These are phyloP conservation scores for Typhlomys cinereus DNA, from an alignment of 2,113 vertebrate genomes.

Conservation along the genomic window DNA sequence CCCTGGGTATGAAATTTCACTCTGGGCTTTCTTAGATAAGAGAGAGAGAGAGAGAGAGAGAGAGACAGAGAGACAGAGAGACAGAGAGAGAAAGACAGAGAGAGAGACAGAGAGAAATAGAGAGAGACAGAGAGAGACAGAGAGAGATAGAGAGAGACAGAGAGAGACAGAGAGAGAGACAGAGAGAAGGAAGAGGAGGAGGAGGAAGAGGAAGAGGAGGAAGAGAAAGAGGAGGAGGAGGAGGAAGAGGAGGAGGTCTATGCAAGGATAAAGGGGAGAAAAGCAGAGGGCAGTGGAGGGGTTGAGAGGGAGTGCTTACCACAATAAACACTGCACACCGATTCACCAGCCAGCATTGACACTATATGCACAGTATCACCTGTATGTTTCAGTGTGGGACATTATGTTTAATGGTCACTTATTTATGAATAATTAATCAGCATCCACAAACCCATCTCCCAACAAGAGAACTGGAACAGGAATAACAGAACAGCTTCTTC, in stretches of 20 bases:
- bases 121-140: background rate
- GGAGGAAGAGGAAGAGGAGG: background rate
- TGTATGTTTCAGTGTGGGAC: rapidly evolving
- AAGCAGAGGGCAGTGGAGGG: background rate
- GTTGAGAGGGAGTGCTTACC: background rate
- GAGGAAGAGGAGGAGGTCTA: background rate
- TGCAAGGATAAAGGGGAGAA: no score
- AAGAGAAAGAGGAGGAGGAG: background rate
- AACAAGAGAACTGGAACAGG: background rate
- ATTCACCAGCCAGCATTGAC: rapidly evolving
- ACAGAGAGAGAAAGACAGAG: background rate
- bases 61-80: background rate
- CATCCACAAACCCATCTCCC: no score
- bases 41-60: no score
- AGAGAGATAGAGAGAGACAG: background rate
- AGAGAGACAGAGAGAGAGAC: background rate
- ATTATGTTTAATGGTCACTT: background rate
- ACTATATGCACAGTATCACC: no score
- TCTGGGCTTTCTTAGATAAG: background rate
- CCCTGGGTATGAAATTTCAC: background rate
- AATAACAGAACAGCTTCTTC: background rate
- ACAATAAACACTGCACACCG: no score
- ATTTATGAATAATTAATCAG: background rate
- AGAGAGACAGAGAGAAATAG: no score
- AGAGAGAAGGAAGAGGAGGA: background rate